Base-by-base conservation (phyloP, 1,140 invertebrate species). In the Drosophila rhopaloa region DNA sequence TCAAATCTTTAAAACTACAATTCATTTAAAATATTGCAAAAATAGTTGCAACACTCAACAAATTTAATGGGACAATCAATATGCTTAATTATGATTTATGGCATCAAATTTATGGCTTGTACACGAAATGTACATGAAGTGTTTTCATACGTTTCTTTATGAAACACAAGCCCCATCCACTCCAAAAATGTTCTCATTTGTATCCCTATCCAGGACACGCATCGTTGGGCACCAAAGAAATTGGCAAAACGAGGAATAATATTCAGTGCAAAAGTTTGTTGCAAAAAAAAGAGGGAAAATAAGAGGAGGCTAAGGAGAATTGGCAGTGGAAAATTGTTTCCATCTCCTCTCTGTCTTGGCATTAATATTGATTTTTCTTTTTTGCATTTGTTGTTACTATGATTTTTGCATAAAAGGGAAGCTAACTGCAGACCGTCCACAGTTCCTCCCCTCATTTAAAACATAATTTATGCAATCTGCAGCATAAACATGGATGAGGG, bases 351-450 rank as follows among this genome's bases (percentile, higher is more conserved):
- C 60, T 14, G 40, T 55, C 60, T 72, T 71, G 66, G 53, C 53
- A 72, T 71, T 58, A 71, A 71, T 72, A 72, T 72, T 72, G 53
- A 72, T 72, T 72, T 72, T 71, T 48, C n/a, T 41, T 43, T 14
- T 38, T 47, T 65, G 37, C 37, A 27, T 62, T 60, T 29, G 38
- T 60, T 40, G 38, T 60, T 62, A 62, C 59, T 60, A 60, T 60
- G 38, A 40, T 35, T 60, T 62, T 68, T 27, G 44, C 59, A 54
- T 51, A 66, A 38, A 14, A 35, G 62, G 47, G 29, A 47, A 38
- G 38, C 29, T 19, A 35, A 19, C 41, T 59, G 29, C 27, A 29
- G 27, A 46, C 46, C 24, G 16, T 0, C 27, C n/a, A 19, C 41
- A 24, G 29, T 27, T 57, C 48, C 16, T 32, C 14, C 24, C 41